These are phyloP conservation scores for Sarcoramphus papa DNA, from an alignment of 2,797 vertebrate species.

Conservation along the genomic window DNA sequence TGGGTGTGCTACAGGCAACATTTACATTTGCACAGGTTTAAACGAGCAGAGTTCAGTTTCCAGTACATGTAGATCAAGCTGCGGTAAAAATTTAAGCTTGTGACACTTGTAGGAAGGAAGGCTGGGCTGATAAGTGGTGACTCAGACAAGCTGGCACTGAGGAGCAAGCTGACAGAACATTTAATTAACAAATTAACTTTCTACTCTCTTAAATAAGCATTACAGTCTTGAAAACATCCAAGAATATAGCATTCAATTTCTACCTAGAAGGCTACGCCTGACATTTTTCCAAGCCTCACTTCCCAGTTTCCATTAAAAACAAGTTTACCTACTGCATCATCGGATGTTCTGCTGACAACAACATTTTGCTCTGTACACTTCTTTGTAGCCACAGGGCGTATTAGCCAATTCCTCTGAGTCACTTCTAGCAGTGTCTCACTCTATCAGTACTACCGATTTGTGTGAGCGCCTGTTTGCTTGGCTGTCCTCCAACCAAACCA, in stretches of 20 bases:
- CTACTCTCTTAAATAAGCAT: constrained; percentile 39
- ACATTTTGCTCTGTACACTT: background rate
- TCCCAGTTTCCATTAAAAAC: constrained; percentile 22
- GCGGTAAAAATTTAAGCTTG: background rate
- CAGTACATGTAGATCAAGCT: background rate
- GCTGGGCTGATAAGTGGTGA: constrained; percentile 25
- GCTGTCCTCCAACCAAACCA: constrained; percentile 5
- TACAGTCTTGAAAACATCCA: background rate
- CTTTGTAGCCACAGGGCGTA: background rate
- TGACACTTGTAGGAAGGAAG: background rate
- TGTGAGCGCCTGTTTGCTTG: background rate
- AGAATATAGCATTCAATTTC: background rate
- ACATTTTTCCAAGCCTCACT: constrained; percentile 21
- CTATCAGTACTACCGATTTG: background rate
- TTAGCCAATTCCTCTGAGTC: constrained; percentile 42
- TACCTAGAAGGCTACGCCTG: background rate
- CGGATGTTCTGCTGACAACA: constrained; percentile 24
- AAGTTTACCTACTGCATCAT: constrained; percentile 20
- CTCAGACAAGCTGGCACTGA: constrained; percentile 37
- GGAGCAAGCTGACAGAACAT: constrained; percentile 16
- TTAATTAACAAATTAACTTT: constrained; percentile 54
- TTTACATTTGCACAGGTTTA: background rate
- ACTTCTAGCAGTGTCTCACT: background rate
- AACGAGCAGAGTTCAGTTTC: background rate
- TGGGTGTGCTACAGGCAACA: background rate